Evolutionary conservation across 2,113 vertebrate genomes (phyloP).

Genomic region (Ovibos moschatus): DNA sequence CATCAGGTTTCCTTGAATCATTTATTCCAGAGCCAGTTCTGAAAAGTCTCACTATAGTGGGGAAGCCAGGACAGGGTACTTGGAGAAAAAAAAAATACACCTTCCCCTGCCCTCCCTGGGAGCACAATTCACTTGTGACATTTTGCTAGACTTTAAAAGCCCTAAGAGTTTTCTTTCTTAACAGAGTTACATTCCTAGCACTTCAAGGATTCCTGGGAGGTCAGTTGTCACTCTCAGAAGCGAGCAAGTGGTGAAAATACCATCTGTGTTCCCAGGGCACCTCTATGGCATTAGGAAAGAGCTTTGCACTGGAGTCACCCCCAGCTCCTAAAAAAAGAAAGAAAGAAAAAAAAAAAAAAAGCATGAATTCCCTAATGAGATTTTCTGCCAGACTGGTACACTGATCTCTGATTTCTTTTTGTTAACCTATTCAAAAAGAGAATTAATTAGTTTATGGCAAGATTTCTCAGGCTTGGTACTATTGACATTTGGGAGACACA

Average conservation of each 20-base stretch:
- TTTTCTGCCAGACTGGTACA: background rate
- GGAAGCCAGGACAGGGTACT: background rate
- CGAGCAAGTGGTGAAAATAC: slow-evolving; percentile 54
- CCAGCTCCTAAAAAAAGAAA: slow-evolving; percentile 21
- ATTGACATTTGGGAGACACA: background rate
- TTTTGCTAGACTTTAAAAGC: slow-evolving; percentile 44
- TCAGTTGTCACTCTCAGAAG: slow-evolving; percentile 57
- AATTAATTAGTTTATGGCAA: background rate
- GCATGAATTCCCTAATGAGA: background rate
- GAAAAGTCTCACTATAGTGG: background rate
- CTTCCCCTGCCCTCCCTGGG: background rate
- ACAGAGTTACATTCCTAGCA: slow-evolving; percentile 68
- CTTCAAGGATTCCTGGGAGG: slow-evolving; percentile 72
- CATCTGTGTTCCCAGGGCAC: slow-evolving; percentile 55
- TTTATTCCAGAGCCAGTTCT: slow-evolving; percentile 20
- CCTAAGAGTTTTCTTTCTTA: slow-evolving; percentile 31
- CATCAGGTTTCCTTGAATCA: slow-evolving; percentile 34
- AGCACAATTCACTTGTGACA: slow-evolving; percentile 8
- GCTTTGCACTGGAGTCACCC: slow-evolving; percentile 17
- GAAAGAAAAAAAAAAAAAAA: background rate
- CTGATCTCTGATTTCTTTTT: background rate
- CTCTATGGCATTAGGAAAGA: slow-evolving; percentile 50
- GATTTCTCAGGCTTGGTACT: background rate
- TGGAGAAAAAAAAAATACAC: background rate
- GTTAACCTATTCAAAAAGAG: slow-evolving; percentile 2